These are phyloP conservation scores for Microctenopoma steveboyesi DNA, from an alignment of 2,797 vertebrate species.

Conservation along the genomic window DNA sequence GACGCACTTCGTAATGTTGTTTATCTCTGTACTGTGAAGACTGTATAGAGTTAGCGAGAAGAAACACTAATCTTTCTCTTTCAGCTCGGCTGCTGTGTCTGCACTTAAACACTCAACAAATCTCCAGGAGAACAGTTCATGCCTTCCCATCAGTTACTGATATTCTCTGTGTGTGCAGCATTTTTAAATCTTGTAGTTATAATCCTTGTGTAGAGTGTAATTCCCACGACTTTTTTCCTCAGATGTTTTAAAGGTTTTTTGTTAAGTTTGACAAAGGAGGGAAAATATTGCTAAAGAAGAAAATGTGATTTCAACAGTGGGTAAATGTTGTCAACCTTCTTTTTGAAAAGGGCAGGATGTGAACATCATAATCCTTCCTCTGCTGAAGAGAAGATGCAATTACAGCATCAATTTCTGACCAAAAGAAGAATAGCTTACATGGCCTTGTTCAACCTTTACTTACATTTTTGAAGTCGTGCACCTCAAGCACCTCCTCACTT, in stretches of 20 bases:
- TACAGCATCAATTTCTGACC: conserved; percentile 11
- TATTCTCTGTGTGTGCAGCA: conserved; percentile 6
- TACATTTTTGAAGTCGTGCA: conserved; percentile 96
- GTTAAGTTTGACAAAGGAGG: conserved; percentile 18
- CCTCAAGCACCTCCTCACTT: conserved; percentile 91
- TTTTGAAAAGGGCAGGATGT: conserved; percentile 47
- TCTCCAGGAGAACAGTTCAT: conserved; percentile 13
- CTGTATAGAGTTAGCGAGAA: conserved; percentile 53
- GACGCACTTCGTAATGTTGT: conserved; percentile 58
- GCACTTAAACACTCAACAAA: conserved; percentile 29
- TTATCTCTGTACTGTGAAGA: conserved; percentile 45
- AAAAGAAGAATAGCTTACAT: conserved; percentile 6
- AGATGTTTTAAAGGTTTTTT: conserved; percentile 40
- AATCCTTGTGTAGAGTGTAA: conserved; percentile 10
- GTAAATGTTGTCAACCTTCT: conserved; percentile 42
- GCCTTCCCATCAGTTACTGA: conserved; percentile 37
- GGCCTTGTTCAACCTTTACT: conserved; percentile 62
- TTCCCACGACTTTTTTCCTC: conserved; percentile 28
- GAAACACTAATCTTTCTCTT: conserved; percentile 21
- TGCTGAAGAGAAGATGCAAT: conserved; percentile 26
- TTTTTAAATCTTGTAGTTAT: conserved; percentile 20
- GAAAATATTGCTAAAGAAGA: conserved; percentile 26
- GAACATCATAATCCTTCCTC: conserved; percentile 36
- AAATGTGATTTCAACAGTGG: conserved; percentile 49
- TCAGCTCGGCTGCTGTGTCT: conserved; percentile 21